A percentile compares a stretch with the other conserved stretches of the same genome.
Evolutionary conservation across 2,888 invertebrate genomes (phyloP).

Genomic region (Maniola hyperantus): DNA sequence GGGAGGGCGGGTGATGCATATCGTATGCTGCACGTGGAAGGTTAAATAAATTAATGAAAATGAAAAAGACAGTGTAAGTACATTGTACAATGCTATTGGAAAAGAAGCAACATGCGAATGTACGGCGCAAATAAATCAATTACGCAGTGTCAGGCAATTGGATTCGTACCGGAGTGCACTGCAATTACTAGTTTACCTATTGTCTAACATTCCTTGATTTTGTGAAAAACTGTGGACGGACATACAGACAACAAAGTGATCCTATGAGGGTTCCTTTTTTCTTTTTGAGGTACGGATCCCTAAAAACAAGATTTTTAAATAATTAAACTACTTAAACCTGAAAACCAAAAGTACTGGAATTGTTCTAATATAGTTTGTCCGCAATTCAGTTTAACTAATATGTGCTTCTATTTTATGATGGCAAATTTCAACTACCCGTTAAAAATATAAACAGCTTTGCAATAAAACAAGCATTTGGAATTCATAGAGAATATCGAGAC

Average conservation of each 20-base stretch:
- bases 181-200: neutral
- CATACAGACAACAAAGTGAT: too few relatives aligned
- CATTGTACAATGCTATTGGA: neutral
- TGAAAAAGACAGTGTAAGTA: neutral
- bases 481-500: constrained; percentile 13
- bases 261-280: too few relatives aligned
- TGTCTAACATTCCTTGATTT: constrained; percentile 14
- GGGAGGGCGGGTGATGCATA: too few relatives aligned
- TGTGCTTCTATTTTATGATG: neutral
- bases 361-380: neutral
- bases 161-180: constrained; percentile 11
- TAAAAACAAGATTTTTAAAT: too few relatives aligned
- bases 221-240: neutral
- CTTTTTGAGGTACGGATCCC: too few relatives aligned
- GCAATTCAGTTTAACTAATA: neutral
- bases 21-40: too few relatives aligned
- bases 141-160: constrained; percentile 21
- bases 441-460: constrained; percentile 4
- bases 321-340: too few relatives aligned
- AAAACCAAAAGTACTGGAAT: too few relatives aligned
- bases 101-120: constrained; percentile 15
- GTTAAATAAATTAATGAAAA: too few relatives aligned
- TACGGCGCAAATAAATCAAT: constrained; percentile 16
- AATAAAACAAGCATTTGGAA: constrained; percentile 14
- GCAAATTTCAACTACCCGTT: constrained; percentile 5